Evolutionary conservation across 2,888 invertebrate species (phyloP).

Genomic region (Caenorhabditis wallacei): DNA sequence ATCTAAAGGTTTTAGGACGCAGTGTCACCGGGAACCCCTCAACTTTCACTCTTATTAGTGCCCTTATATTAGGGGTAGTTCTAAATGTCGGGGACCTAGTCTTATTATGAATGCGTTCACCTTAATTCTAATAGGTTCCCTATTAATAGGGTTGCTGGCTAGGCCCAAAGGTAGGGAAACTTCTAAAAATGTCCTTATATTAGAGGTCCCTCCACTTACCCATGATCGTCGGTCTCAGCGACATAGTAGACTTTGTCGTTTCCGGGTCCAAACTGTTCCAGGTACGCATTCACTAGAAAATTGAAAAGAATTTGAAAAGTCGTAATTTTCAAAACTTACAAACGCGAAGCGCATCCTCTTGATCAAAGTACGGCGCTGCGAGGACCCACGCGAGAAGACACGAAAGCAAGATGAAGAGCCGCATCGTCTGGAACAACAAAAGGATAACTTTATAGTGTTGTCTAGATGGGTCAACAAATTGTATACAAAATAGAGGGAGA

Average conservation of each 20-base stretch:
- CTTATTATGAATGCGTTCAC: no score
- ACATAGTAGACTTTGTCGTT: slow-evolving; percentile 57
- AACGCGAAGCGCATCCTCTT: slow-evolving; percentile 62
- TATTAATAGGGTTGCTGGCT: no score
- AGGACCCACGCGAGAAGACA: slow-evolving; percentile 69
- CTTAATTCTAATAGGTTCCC: no score
- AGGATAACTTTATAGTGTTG: not conserved
- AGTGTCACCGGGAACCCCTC: no score
- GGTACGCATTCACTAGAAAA: slow-evolving; percentile 68
- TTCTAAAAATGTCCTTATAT: no score
- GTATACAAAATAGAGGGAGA: not conserved
- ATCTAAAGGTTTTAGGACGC: no score
- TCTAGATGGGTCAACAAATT: not conserved
- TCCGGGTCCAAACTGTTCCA: slow-evolving; percentile 65
- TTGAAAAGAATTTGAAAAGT: not conserved
- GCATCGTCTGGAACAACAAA: slow-evolving; percentile 62
- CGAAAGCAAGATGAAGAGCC: slow-evolving; percentile 61
- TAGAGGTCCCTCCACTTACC: slow-evolving; percentile 43
- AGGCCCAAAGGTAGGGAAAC: no score
- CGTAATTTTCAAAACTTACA: slow-evolving; percentile 26
- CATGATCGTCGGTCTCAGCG: slow-evolving; percentile 66
- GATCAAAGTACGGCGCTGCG: slow-evolving; percentile 59
- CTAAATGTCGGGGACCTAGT: no score
- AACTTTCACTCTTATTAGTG: no score
- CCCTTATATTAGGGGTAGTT: no score